These are phyloP conservation scores for Tuta absoluta DNA, from an alignment of 2,888 invertebrate genomes.

Conservation along the genomic window DNA sequence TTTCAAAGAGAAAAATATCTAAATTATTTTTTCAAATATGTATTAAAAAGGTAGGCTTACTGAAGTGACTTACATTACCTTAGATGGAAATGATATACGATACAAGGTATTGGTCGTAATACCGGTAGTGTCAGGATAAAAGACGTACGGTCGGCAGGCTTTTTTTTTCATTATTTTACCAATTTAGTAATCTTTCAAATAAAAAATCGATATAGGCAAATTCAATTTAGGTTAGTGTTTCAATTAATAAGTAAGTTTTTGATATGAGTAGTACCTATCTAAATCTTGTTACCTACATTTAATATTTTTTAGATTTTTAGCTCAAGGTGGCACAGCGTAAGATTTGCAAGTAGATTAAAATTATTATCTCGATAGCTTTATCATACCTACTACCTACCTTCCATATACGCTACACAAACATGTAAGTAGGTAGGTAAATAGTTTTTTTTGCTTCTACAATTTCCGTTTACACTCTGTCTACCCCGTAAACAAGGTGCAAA, in stretches of 20 bases:
- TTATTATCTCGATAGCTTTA: background rate
- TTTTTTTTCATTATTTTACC: background rate
- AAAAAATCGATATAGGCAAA: no score
- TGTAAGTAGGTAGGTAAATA: no score
- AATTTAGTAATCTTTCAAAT: background rate
- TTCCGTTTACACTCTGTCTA: no score
- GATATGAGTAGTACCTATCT: background rate
- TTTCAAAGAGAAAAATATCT: background rate
- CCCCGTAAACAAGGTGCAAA: no score
- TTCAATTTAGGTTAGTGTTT: background rate
- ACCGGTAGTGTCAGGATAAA: slow-evolving; percentile 13
- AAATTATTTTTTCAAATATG: background rate
- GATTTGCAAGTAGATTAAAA: background rate
- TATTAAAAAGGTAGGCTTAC: background rate
- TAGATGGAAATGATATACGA: slow-evolving; percentile 12
- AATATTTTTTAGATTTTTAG: slow-evolving; percentile 31
- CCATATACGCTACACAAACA: background rate
- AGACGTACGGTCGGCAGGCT: background rate
- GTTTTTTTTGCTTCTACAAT: no score
- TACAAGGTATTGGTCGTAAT: slow-evolving; percentile 7
- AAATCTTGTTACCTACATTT: background rate
- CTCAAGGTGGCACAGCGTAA: slow-evolving; percentile 35
- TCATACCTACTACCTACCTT: no score
- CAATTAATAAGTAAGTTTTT: no score
- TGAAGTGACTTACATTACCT: background rate